Evolutionary conservation across 2,797 vertebrate species (phyloP).

Genomic region (Diceros bicornis): DNA sequence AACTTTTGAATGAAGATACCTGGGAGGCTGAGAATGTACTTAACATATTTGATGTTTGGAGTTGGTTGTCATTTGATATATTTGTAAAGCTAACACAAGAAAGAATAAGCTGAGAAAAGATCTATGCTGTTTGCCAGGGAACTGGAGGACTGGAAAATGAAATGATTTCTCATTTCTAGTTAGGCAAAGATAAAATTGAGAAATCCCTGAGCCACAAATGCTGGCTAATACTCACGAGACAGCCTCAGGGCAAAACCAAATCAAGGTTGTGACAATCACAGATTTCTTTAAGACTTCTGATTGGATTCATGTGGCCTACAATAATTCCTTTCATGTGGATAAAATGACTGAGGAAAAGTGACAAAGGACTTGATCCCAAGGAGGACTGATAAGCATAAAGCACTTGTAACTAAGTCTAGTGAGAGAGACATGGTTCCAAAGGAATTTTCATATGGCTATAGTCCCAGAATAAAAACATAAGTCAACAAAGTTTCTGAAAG

Average conservation of each 20-base stretch:
- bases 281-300: conserved; percentile 10
- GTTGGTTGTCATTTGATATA: background rate
- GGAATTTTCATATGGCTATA: background rate
- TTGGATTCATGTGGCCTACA: background rate
- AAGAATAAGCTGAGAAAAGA: conserved; percentile 18
- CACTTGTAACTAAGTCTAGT: background rate
- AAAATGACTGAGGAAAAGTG: background rate
- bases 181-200: background rate
- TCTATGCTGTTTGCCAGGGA: background rate
- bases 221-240: background rate
- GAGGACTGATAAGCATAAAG: background rate
- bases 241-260: background rate
- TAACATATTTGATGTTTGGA: background rate
- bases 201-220: background rate
- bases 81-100: background rate
- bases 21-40: background rate
- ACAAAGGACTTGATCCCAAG: background rate
- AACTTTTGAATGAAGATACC: conserved; percentile 8
- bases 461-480: background rate
- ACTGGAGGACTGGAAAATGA: background rate
- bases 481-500: background rate
- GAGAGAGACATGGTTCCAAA: background rate
- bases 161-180: background rate
- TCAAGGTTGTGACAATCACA: background rate
- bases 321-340: background rate